Base-by-base conservation (phyloP, 2,888 invertebrate genomes). In the Rhodophaea formosa region DNA sequence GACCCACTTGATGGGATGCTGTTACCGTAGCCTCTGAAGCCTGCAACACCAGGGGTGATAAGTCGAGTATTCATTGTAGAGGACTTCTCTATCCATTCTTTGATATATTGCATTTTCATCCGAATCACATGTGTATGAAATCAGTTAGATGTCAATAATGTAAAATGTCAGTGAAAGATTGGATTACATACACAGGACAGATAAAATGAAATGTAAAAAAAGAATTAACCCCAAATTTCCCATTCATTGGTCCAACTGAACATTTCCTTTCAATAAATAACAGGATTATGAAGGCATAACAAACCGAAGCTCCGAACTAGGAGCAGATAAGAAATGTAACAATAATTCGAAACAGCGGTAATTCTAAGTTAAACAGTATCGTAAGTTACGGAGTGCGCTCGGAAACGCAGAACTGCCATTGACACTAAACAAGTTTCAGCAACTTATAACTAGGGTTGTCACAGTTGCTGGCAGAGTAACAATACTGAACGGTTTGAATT, bases 371-470 rank as follows among this genome's bases (percentile, higher is more conserved):
- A 39, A 54, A 54, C 32, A 45, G 45, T 55, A 55, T 55, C 66
- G 64, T 69, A 62, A 69, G 66, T 74, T 69, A 67, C 62, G 57
- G 65, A 72, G 73, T 75, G 75, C 72, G 71, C 70, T 66, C 67
- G 64, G 69, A 68, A 74, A 67, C 69, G 64, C 63, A 64, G 68
- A 70, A 71, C 71, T 74, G 79, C 72, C 79, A 80, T 77, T 77
- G 81, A 79, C 80, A 80, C 79, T 74, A 72, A 75, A 72, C 77
- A 77, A 81, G 78, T 79, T 76, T 71, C 67, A 58, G 69, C 75
- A 77, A 80, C 71, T 76, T 79, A 66, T 72, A 64, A 68, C 68
- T 67, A 64, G 63, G 64, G 67, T 66, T 66, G 63, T 65, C 67
- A 67, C 12, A 14, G 14, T 51, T 35, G 16, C 6, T 3, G 16